Percentiles rank a stretch among this genome's conserved stretches.
Evolutionary conservation across 2,888 invertebrate species (phyloP).

Genomic region (Stictocephala bisonia): DNA sequence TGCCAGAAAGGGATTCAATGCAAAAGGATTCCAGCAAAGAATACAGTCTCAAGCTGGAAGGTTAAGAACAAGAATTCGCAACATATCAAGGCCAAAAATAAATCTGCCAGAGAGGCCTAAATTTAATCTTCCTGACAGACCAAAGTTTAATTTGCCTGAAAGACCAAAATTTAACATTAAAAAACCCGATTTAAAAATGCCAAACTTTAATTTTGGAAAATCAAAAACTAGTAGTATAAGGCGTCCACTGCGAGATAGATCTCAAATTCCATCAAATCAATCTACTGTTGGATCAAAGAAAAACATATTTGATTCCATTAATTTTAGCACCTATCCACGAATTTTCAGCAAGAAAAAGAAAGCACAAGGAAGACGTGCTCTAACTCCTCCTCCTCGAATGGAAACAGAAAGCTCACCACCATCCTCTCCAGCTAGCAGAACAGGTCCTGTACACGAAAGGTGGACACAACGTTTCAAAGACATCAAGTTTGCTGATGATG

Average conservation of each 20-base stretch:
- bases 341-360: slow-evolving; percentile 67
- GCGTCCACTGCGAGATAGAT: slow-evolving; percentile 64
- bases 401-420: slow-evolving; percentile 63
- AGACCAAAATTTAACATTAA: slow-evolving; percentile 71
- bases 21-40: slow-evolving; percentile 70
- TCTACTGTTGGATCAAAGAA: slow-evolving; percentile 66
- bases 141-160: slow-evolving; percentile 70
- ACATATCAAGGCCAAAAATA: slow-evolving; percentile 69
- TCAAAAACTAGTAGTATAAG: slow-evolving; percentile 55
- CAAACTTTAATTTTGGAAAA: slow-evolving; percentile 47
- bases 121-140: slow-evolving; percentile 65
- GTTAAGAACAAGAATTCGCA: slow-evolving; percentile 75
- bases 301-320: slow-evolving; percentile 73
- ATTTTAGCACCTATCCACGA: slow-evolving; percentile 83
- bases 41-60: slow-evolving; percentile 78
- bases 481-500: slow-evolving; percentile 62
- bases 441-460: slow-evolving; percentile 66
- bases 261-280: slow-evolving; percentile 53
- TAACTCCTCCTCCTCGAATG: slow-evolving; percentile 67
- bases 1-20: slow-evolving; percentile 50
- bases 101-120: slow-evolving; percentile 66
- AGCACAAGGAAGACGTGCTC: slow-evolving; percentile 66
- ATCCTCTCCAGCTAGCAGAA: slow-evolving; percentile 60
- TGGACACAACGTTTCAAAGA: slow-evolving; percentile 66
- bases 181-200: slow-evolving; percentile 67